A percentile compares a stretch with the other conserved stretches of the same genome.
Conservation (phyloP, 2,113 vertebrate genomes). For the Camelus dromedarius region DNA sequence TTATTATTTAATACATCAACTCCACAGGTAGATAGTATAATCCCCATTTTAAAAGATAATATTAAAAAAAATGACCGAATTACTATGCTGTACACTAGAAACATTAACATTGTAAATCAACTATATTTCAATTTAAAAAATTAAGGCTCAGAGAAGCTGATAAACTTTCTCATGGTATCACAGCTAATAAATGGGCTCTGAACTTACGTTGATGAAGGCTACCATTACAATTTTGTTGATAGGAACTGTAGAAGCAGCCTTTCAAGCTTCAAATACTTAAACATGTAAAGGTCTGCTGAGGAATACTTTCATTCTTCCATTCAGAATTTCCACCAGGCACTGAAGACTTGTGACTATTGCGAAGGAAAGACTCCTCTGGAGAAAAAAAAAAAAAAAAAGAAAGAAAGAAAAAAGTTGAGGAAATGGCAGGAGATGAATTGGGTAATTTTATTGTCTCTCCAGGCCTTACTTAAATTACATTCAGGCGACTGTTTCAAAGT, state of each 20-base stretch:
- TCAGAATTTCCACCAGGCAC: neutral
- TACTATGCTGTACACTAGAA: too few relatives aligned
- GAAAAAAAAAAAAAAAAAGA: neutral
- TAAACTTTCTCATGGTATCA: neutral
- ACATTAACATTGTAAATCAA: too few relatives aligned
- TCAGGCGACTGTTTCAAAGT: neutral
- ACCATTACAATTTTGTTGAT: neutral
- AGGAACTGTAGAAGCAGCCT: neutral
- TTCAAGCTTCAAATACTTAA: neutral
- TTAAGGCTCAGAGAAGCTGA: neutral
- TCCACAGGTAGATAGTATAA: neutral
- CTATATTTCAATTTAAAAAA: neutral
- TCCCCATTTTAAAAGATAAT: conserved; percentile 24
- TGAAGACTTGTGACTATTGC: conserved; percentile 2
- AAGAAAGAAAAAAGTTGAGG: neutral
- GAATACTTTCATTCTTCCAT: neutral
- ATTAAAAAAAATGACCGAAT: too few relatives aligned
- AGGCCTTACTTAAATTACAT: neutral
- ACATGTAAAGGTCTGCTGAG: neutral
- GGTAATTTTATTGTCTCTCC: neutral
- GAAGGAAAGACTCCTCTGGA: neutral
- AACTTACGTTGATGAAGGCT: neutral
- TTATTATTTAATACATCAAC: conserved; percentile 34
- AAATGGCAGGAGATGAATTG: neutral
- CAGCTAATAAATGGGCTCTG: neutral